A percentile compares a stretch with the other conserved stretches of the same genome.
Evolutionary conservation across 2,888 invertebrate genomes (phyloP).

Genomic region (Melitaea athalia): DNA sequence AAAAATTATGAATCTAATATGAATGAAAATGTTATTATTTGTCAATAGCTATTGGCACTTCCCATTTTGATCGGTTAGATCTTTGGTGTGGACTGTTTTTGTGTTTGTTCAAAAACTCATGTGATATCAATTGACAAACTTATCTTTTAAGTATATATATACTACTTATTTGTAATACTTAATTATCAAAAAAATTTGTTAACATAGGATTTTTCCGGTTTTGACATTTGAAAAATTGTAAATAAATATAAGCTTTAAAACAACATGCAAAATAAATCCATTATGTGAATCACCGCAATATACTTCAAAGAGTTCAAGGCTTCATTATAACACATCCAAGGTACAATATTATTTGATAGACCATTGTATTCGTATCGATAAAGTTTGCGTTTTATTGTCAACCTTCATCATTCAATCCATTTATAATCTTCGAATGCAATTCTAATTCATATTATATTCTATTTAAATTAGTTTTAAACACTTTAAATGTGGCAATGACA

Average conservation of each 20-base stretch:
- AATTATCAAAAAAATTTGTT: too few species aligned
- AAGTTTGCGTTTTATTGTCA: conserved; percentile 36
- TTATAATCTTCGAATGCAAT: conserved; percentile 11
- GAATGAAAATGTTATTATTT: too few species aligned
- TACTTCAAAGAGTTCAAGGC: conserved; percentile 5
- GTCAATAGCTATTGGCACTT: too few species aligned
- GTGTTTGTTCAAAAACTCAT: neutral
- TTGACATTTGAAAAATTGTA: too few species aligned
- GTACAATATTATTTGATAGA: conserved; percentile 44
- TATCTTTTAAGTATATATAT: too few species aligned
- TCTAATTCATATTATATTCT: neutral
- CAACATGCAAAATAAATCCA: conserved; percentile 2
- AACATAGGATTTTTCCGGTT: too few species aligned
- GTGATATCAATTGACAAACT: neutral
- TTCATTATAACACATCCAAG: conserved; percentile 4
- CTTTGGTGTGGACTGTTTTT: neutral
- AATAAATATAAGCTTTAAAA: neutral
- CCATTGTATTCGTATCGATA: conserved; percentile 48
- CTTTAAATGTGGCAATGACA: too few species aligned
- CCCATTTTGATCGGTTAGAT: too few species aligned
- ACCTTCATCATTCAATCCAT: conserved; percentile 37
- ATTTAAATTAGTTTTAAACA: too few species aligned
- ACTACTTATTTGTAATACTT: too few species aligned
- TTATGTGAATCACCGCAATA: neutral
- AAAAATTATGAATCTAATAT: too few species aligned